Evolutionary conservation across 2,888 invertebrate species (phyloP).

Genomic region (Euzetes globulus): DNA sequence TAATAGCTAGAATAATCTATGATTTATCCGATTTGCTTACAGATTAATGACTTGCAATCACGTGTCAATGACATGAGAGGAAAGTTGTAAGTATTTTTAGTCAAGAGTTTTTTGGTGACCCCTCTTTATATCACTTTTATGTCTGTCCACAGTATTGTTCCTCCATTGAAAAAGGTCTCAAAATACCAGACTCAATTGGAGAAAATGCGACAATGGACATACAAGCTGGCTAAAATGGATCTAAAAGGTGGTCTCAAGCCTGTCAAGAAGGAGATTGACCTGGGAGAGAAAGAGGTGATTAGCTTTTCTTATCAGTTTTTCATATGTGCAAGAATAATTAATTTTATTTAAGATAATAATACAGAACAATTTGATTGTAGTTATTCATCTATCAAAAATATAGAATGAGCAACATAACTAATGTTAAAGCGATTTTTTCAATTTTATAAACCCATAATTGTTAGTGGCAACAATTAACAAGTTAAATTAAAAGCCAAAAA

Average conservation of each 20-base stretch:
- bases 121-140: neutral
- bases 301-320: too few species aligned
- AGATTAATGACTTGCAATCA: conserved; percentile 97
- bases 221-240: conserved; percentile 34
- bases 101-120: neutral
- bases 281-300: neutral
- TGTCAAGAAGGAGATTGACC: conserved; percentile 30
- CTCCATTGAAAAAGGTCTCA: conserved; percentile 34
- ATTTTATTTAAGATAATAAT: too few species aligned
- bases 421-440: too few species aligned
- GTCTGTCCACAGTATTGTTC: conserved; percentile 21
- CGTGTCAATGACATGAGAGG: conserved; percentile 99
- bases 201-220: conserved; percentile 34
- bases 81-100: conserved; percentile 84
- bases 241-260: conserved; percentile 30
- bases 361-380: too few species aligned
- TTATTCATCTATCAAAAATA: too few species aligned
- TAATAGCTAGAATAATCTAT: neutral
- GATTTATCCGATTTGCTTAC: conserved; percentile 43
- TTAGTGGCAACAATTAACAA: too few species aligned
- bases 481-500: too few species aligned
- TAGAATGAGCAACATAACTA: too few species aligned
- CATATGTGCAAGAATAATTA: too few species aligned
- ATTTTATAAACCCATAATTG: too few species aligned
- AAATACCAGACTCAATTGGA: conserved; percentile 33